Evolutionary conservation across 2,888 invertebrate species (phyloP), one percentile per base, ranked within the genome.

Genomic region (Liopterus haemorrhoidalis): DNA sequence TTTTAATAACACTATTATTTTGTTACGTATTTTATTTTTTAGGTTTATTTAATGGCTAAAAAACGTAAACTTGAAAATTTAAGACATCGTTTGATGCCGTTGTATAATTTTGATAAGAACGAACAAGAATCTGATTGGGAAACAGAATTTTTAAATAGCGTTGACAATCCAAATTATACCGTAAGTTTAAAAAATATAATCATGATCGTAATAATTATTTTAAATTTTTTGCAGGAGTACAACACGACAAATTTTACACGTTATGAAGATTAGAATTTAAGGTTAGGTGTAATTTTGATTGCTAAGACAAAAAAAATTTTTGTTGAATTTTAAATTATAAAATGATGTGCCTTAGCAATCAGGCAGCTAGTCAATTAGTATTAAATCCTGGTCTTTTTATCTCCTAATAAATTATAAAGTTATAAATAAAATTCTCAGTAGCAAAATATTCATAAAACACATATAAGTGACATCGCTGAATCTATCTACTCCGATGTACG

Each of bases 71-170:
- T 78, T 54, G 77, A 78, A 51, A 69, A 71, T 49, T 63, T 82
- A 24, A 69, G 80, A 32, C 76, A 78, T 56, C 76, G 78, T 57
- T 65, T 82, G 30, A 75, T 82, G 72, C 79, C 78, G 11, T 64
- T 81, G 55, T 82, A 82, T 59, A 80, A 78, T 54, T 82, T 81
- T 63, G 81, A 81, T 56, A 73, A 76, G n/a, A 80, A 80, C 55
- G 77, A 76, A 52, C 75, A 73, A 19, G 79, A 79, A 58, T 75
- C 77, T 51, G 79, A 80, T 58, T 81, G 81, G 81, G 81, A 82
- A 61, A 73, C 78, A 5, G 76, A 77, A 57, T 61, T 78, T 33
- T 63, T 81, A 19, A 73, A 71, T 44, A 64, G 60, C 49, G 58
- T 56, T 35, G 65, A 67, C 33, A 59, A 60, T 50, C 58, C 62